Evolutionary conservation across 2,797 vertebrate species (phyloP).

Genomic region (Neomorphus geoffroyi): DNA sequence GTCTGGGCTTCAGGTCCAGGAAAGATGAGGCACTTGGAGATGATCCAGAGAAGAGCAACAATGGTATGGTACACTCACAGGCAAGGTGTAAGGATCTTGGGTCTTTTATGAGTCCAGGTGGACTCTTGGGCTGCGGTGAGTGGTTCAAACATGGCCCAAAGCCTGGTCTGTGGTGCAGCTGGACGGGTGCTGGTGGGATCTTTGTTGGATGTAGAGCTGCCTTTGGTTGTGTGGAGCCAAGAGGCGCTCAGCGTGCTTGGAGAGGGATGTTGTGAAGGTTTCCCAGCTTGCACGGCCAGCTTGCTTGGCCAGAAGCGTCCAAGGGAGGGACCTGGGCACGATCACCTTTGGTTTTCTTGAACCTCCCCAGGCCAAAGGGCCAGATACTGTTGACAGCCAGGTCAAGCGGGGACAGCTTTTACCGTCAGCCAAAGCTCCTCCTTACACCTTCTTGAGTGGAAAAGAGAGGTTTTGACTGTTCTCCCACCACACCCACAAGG

Average conservation of each 20-base stretch:
- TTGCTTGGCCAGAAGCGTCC: neutral
- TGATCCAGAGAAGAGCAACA: neutral
- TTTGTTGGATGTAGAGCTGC: neutral
- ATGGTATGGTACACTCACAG: neutral
- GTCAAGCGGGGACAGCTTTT: constrained; percentile 53
- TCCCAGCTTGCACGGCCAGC: neutral
- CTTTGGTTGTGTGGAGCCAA: neutral
- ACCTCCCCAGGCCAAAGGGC: neutral
- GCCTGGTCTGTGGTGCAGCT: neutral
- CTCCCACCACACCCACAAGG: constrained; percentile 59
- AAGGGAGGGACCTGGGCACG: neutral
- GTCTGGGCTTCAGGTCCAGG: neutral
- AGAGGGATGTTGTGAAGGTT: neutral
- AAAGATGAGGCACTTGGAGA: neutral
- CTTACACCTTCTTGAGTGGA: constrained; percentile 65
- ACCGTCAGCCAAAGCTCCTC: constrained; percentile 54
- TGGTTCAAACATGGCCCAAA: neutral
- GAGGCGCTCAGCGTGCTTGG: neutral
- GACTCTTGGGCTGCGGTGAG: neutral
- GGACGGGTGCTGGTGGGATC: neutral
- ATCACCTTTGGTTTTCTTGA: neutral
- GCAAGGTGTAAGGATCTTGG: neutral
- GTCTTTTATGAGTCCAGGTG: neutral
- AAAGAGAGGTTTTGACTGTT: constrained; percentile 56
- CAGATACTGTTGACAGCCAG: neutral